Evolutionary conservation across 2,888 invertebrate species (phyloP), one percentile per base, ranked within the genome.

Genomic region (Xestia ashworthii): DNA sequence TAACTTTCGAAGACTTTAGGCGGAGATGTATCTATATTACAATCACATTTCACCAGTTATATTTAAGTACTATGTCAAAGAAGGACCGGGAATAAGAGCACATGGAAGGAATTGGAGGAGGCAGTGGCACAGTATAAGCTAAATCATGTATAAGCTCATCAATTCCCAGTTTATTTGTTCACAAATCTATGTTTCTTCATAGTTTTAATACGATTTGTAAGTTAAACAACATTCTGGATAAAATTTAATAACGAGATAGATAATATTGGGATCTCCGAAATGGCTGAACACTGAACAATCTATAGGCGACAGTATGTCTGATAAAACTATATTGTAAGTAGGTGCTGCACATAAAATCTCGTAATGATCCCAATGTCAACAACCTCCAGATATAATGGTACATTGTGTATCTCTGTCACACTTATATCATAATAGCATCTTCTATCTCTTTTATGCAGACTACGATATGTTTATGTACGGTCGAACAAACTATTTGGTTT

Each of bases 291-390:
- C 32, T 32, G 32, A 19, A 60, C 5, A 62, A 44, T 8, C n/a
- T 14, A 44, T 9, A 64, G 75, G 80, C 75, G 76, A 32, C 81
- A 41, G n/a, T n/a, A 0, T 55, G 81, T 80, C 80, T 81, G 75
- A 32, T 48, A 73, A 38, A 46, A 53, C 44, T 46, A 53, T 22
- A 46, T 2, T 58, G 69, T n/a, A 64, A 38, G 25, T 74, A 60
- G n/a, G 25, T 66, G 68, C 32, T 69, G 32, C 32, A 5, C 70
- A 75, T 81, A 67, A 55, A 75, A 70, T 71, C 60, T 62, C 55
- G 55, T 60, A 25, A 44, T 50, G 41, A 32, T n/a, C 22, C 11
- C 22, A 67, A 62, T 80, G 74, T 60, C 69, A 80, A 80, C 46
- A 74, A 80, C 81, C 81, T 32, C 60, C 55, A 50, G 53, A 65